Percentiles rank a stretch among this genome's conserved stretches.
These are phyloP conservation scores for Bursaphelenchus okinawaensis DNA, from an alignment of 2,888 invertebrate species.

Conservation along the genomic window DNA sequence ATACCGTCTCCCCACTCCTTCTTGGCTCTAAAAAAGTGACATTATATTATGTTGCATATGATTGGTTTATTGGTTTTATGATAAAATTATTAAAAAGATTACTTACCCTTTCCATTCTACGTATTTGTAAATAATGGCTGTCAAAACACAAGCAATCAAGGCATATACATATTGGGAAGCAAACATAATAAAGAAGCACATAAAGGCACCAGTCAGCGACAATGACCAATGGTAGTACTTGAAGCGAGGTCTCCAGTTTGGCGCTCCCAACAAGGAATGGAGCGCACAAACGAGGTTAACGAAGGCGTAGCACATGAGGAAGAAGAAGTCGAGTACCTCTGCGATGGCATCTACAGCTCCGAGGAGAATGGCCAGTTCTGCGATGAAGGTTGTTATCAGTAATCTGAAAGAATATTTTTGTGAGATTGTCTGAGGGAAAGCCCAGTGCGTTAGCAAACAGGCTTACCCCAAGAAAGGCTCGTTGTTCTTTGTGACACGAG, in stretches of 20 bases:
- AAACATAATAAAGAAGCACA: constrained; percentile 95
- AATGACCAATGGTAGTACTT: constrained; percentile 65
- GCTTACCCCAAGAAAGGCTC: constrained; percentile 78
- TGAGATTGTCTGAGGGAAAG: neutral
- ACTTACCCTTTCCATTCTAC: constrained; percentile 91
- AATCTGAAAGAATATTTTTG: too few species aligned
- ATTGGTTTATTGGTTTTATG: neutral
- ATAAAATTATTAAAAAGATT: neutral
- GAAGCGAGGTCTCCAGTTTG: constrained; percentile 93
- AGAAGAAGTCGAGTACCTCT: constrained; percentile 74
- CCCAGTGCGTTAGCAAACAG: too few species aligned
- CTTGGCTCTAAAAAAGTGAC: constrained; percentile 67
- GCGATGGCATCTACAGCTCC: constrained; percentile 93
- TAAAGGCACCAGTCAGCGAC: constrained; percentile 76
- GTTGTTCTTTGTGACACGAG: constrained; percentile 85
- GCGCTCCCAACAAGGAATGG: constrained; percentile 84
- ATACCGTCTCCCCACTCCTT: constrained; percentile 99
- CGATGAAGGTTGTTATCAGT: constrained; percentile 71
- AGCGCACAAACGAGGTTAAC: constrained; percentile 97
- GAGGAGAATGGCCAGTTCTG: constrained; percentile 70
- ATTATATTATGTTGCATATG: neutral
- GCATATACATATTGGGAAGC: constrained; percentile 96
- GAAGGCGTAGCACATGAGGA: constrained; percentile 99
- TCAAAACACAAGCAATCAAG: constrained; percentile 84
- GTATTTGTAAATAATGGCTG: constrained; percentile 88